Base-by-base conservation (phyloP, 1,140 invertebrate species). In the Magallana angulata region DNA sequence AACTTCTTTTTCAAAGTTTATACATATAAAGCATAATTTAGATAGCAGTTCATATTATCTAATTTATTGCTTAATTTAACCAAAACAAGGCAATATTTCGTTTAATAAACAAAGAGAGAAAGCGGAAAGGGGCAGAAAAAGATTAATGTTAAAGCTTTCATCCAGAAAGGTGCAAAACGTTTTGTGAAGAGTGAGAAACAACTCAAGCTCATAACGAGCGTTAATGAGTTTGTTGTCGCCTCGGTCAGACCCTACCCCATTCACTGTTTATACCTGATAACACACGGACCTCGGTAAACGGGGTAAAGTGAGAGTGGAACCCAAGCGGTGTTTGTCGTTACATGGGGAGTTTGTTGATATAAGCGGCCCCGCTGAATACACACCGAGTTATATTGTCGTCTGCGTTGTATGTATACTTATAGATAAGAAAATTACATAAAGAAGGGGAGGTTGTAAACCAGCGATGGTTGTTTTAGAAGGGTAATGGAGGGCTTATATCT, bases 341-440 rank as follows among this genome's bases (percentile, higher is more conserved):
- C 11, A 11, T 30, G 24, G 9, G 24, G 24, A 30, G 68, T 8
- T 36, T 76, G 68, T 76, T 76, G 24, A 12, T 76, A 76, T 36
- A 30, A 30, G 68, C 8, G 24, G 11, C 11, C 36, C 36, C 12
- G 68, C 68, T 76, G 68, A 76, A 76, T 76, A 76, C 68, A 76
- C 68, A 76, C 8, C 14, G 60, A 8, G 8, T 71, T 30, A 71
- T 30, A 11, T 24, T 6, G 64, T 24, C 24, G 36, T 48, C 64
- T 76, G 11, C 8, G 68, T 36, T 1, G 36, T 48, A 48, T 76
- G 24, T 76, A 76, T 30, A 71, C 68, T 30, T 36, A 76, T 12
- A 76, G 68, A 76, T 76, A 76, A 76, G 68, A 76, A 76, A 36
- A 76, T 30, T 76, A 76, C 68, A 76, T 76, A 30, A 71, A 30